phyloP scores from a whole-genome alignment of 2,113 vertebrate genomes.

The Cyanistes caeruleus region DNA sequence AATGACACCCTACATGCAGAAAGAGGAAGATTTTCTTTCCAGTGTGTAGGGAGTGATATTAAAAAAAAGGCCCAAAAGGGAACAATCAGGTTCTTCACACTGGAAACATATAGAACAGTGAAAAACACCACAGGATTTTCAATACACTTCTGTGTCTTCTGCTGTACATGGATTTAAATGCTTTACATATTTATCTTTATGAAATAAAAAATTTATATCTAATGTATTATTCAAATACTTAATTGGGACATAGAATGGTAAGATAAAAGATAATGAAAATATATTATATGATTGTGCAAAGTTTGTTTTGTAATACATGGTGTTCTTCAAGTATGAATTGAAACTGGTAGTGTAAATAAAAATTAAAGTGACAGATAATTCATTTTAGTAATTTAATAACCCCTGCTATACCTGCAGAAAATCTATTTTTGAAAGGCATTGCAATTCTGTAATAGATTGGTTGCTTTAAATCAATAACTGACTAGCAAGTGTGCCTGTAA shows the following conservation, averaged over 20 bases:
- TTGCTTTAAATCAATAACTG: background rate
- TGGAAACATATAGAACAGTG: background rate
- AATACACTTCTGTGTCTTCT: background rate
- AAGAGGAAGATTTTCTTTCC: background rate
- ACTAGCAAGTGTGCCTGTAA: background rate
- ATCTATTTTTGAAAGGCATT: background rate
- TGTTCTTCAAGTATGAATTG: background rate
- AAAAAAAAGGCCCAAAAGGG: background rate
- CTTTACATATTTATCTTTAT: background rate
- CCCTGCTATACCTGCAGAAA: background rate
- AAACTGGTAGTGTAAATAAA: background rate
- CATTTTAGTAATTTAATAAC: background rate
- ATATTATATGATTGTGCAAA: background rate
- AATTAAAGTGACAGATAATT: background rate
- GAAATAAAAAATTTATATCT: background rate
- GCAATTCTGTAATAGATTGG: background rate
- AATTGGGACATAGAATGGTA: background rate
- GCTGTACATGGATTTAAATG: background rate
- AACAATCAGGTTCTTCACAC: background rate
- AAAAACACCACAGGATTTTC: background rate
- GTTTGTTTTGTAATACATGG: background rate
- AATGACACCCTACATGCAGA: background rate
- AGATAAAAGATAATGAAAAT: slow-evolving; percentile 6
- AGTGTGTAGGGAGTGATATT: rapidly evolving
- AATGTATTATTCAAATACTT: background rate